Conservation (phyloP, 2,113 vertebrate species). For the Haplochromis burtoni region DNA sequence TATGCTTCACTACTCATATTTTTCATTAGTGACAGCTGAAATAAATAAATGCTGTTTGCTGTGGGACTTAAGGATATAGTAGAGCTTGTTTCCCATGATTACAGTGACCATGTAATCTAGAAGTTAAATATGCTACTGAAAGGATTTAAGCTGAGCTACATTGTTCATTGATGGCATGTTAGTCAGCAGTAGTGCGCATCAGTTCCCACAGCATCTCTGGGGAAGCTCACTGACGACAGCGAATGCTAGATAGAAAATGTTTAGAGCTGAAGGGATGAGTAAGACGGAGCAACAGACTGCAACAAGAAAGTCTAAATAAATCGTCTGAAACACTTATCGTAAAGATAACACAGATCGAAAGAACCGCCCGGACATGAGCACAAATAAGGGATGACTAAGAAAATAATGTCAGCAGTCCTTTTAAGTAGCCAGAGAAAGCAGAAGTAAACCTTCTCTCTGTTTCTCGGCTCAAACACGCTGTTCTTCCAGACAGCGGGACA, state of each 20-base stretch:
- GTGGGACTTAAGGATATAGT: not conserved
- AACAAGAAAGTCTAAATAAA: not conserved
- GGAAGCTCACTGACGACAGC: conserved; percentile 37
- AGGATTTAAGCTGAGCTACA: not conserved
- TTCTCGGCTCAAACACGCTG: not conserved
- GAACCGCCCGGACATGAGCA: not conserved
- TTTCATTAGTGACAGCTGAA: not conserved
- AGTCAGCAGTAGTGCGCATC: conserved; percentile 13
- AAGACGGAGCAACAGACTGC: not conserved
- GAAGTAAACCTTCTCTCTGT: not conserved
- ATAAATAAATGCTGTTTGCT: not conserved
- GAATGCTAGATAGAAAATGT: conserved; percentile 21
- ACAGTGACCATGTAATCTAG: not conserved
- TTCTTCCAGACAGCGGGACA: not conserved
- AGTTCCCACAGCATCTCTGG: conserved; percentile 30
- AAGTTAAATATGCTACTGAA: not conserved
- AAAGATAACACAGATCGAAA: not conserved
- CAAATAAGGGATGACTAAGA: not conserved
- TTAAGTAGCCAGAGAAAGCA: not conserved
- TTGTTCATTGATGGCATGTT: conserved; percentile 4
- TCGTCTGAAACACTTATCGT: not conserved
- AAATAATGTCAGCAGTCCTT: not conserved
- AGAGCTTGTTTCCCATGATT: not conserved
- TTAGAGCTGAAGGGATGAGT: not conserved
- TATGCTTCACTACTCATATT: not conserved